Conservation (phyloP, 2,113 vertebrate genomes). For the Ammodytes dubius region DNA sequence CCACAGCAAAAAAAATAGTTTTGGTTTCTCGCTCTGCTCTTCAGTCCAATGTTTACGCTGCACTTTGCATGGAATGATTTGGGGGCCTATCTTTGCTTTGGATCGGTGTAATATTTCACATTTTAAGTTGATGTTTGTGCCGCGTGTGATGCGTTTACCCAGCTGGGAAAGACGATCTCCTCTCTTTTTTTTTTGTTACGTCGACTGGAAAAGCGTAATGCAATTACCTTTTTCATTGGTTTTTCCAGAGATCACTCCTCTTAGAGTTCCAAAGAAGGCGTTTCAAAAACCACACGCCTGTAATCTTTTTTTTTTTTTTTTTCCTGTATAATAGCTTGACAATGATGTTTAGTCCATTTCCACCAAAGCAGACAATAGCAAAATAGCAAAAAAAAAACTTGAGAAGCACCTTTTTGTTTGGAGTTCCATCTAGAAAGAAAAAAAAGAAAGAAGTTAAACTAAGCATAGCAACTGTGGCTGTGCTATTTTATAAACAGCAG, state of each 20-base stretch:
- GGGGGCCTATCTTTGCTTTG: conserved; percentile 61
- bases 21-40: conserved; percentile 56
- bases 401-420: conserved; percentile 59
- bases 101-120: conserved; percentile 79
- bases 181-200: background rate
- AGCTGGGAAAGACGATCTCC: conserved; percentile 82
- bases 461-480: conserved; percentile 44
- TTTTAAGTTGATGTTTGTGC: conserved; percentile 78
- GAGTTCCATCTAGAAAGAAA: conserved; percentile 58
- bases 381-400: conserved; percentile 33
- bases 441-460: conserved; percentile 39
- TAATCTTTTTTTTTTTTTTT: conserved; percentile 5
- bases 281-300: conserved; percentile 65
- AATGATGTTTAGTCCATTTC: conserved; percentile 41
- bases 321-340: conserved; percentile 18
- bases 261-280: conserved; percentile 35
- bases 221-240: conserved; percentile 75
- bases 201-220: conserved; percentile 72
- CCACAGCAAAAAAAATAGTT: conserved; percentile 46
- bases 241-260: conserved; percentile 77
- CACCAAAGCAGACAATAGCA: conserved; percentile 45
- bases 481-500: conserved; percentile 50
- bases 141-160: conserved; percentile 77
- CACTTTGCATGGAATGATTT: conserved; percentile 59
- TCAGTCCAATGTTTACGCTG: conserved; percentile 62